Evolutionary conservation across 1,140 invertebrate genomes (phyloP), one percentile per base, ranked within the genome.

Genomic region (Panagrolaimus sp.): DNA sequence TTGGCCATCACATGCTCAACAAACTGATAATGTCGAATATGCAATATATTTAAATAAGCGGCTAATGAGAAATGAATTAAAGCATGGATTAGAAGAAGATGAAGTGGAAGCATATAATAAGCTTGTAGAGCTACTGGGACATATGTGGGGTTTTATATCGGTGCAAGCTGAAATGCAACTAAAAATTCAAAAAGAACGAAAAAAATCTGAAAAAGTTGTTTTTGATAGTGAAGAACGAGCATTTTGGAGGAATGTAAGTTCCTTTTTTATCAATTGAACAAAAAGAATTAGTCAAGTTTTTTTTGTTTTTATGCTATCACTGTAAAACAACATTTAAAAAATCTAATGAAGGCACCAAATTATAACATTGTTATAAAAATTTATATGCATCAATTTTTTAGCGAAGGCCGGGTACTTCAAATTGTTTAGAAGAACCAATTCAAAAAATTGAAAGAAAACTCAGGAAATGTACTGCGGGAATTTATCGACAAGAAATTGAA

Each of bases 241-340:
- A 20, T 97, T 94, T 85, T 98, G 94, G 94, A 88, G 93, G 72
- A 90, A n/a, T n/a, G n/a, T n/a, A n/a, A n/a, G n/a, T n/a, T n/a
- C n/a, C n/a, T n/a, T n/a, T n/a, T n/a, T n/a, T n/a, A n/a, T n/a
- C n/a, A n/a, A n/a, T n/a, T n/a, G n/a, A n/a, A n/a, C n/a, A n/a
- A n/a, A n/a, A n/a, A n/a, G n/a, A n/a, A n/a, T n/a, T n/a, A n/a
- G n/a, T n/a, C n/a, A n/a, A n/a, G n/a, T n/a, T n/a, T n/a, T n/a
- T n/a, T n/a, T n/a, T n/a, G n/a, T n/a, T n/a, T n/a, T n/a, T n/a
- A n/a, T n/a, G n/a, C n/a, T n/a, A n/a, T n/a, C n/a, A n/a, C n/a
- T n/a, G n/a, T n/a, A n/a, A n/a, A n/a, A n/a, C n/a, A n/a, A n/a
- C n/a, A n/a, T n/a, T n/a, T n/a, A n/a, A n/a, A n/a, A n/a, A n/a